Percentiles rank a stretch among this genome's conserved stretches.
Evolutionary conservation across 37 sponge, comb jelly and placozoan species (phyloP).

Genomic region (Tethya wilhelma): DNA sequence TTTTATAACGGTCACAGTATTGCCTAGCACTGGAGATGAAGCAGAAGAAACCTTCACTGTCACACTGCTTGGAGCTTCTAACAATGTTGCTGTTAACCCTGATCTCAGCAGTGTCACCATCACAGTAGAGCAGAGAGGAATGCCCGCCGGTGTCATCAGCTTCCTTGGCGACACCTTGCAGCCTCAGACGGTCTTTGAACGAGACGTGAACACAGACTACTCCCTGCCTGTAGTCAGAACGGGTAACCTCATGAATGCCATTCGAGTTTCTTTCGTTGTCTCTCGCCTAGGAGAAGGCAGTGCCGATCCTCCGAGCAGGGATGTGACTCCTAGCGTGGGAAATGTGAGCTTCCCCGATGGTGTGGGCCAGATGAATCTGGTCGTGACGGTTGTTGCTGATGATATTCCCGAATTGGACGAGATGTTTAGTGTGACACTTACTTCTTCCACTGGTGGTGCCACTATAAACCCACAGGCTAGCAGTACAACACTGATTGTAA

Average conservation of each 20-base stretch:
- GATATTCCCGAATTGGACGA: slow-evolving; percentile 71
- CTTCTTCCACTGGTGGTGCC: slow-evolving; percentile 47
- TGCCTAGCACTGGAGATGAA: slow-evolving; percentile 60
- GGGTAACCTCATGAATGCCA: slow-evolving; percentile 8
- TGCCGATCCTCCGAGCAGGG: not conserved
- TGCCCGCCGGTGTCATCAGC: slow-evolving; percentile 71
- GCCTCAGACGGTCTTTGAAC: slow-evolving; percentile 34
- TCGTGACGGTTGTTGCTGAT: slow-evolving; percentile 69
- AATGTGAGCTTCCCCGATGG: slow-evolving; percentile 32
- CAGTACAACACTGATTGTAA: slow-evolving; percentile 51
- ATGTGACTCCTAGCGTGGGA: slow-evolving; percentile 52
- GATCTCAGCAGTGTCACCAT: slow-evolving; percentile 9
- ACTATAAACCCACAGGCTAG: slow-evolving; percentile 39
- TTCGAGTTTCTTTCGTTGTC: slow-evolving; percentile 26
- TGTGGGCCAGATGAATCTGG: not conserved
- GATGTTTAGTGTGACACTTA: slow-evolving; percentile 63
- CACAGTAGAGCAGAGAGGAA: slow-evolving; percentile 65
- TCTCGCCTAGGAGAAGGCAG: slow-evolving; percentile 1
- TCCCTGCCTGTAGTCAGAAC: slow-evolving; percentile 55
- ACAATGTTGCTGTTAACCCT: slow-evolving; percentile 60
- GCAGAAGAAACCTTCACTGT: slow-evolving; percentile 67
- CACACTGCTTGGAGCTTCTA: slow-evolving; percentile 46
- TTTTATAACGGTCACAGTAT: slow-evolving; percentile 24
- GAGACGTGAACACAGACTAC: not conserved
- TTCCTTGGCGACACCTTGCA: slow-evolving; percentile 71